Evolutionary conservation across 2,888 invertebrate genomes (phyloP), one percentile per base, ranked within the genome.

Genomic region (Drosophila sordidula): DNA sequence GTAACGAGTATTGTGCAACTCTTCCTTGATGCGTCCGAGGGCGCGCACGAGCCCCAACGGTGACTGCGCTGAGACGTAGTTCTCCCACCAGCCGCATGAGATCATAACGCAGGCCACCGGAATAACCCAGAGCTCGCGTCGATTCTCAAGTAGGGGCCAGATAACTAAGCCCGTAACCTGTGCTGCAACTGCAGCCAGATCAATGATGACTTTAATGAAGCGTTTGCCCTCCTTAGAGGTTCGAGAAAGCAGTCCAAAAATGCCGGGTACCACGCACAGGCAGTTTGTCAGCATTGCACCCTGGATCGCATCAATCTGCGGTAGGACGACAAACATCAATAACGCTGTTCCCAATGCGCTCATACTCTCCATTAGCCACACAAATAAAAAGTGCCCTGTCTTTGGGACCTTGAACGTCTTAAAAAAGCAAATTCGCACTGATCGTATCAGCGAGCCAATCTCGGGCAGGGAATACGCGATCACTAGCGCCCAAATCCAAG

Each of bases 1-100:
- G 89, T 98, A 98, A 51, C 98, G 94, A 1, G 96, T 96, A 57
- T 94, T 93, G 70, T 95, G 95, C 73, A 98, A 93, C 56, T 97
- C 95, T 55, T 96, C 96, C 90, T 97, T 97, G 49, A 97, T 93
- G 90, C 95, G 94, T 9, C 95, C 96, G 84, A 97, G 93, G 44
- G 94, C 94, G 90, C 95, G 95, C 49, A 97, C 94, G 32, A 92
- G 34, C 0, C 91, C 95, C 71, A 98, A 94, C 0, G 97, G 96
- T 61, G 98, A 98, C 84, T 97, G 95, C 63, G 95, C 94, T 63
- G 97, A 96, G 1, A 98, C 97, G 90, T 97, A 99, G 92, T 99
- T 99, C 92, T 99, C 99, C 99, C 99, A 99, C 98, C 98, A 99
- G 25, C 97, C 97, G 39, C 97, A 94, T 0, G 99, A 99, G 73